phyloP scores from a whole-genome alignment of 2,797 vertebrate species.

The Crypturellus tataupa region DNA sequence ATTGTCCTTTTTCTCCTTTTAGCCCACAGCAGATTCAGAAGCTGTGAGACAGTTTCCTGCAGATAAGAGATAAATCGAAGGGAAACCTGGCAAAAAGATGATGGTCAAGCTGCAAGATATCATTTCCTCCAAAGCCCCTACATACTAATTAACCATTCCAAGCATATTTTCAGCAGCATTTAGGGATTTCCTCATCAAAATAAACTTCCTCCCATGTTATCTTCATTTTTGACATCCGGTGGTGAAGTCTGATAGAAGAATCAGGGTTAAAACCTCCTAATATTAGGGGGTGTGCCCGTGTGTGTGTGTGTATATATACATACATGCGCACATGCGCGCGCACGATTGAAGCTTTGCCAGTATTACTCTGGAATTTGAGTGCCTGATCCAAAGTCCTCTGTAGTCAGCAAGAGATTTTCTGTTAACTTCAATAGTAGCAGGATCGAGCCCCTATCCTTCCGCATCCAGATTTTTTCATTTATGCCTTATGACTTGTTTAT shows the following conservation, averaged over 20 bases:
- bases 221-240: constrained; percentile 76
- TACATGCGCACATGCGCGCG: background rate
- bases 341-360: constrained; percentile 68
- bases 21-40: constrained; percentile 79
- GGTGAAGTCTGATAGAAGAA: constrained; percentile 24
- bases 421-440: constrained; percentile 59
- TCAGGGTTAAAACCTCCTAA: constrained; percentile 31
- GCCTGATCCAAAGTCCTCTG: constrained; percentile 66
- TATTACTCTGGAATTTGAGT: constrained; percentile 68
- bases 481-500: constrained; percentile 73
- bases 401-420: constrained; percentile 70
- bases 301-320: background rate
- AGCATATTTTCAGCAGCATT: constrained; percentile 82
- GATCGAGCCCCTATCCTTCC: constrained; percentile 56
- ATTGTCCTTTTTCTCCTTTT: constrained; percentile 76
- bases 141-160: constrained; percentile 83
- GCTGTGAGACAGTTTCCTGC: constrained; percentile 88
- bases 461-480: constrained; percentile 78
- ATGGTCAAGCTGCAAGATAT: constrained; percentile 69
- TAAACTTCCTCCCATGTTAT: constrained; percentile 83
- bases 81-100: constrained; percentile 77
- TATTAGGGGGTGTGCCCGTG: background rate
- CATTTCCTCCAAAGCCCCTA: constrained; percentile 78
- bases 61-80: constrained; percentile 85
- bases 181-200: constrained; percentile 86